phyloP scores from a whole-genome alignment of 37 sponge, comb jelly and placozoan genomes.

The Haliclona indistincta region DNA sequence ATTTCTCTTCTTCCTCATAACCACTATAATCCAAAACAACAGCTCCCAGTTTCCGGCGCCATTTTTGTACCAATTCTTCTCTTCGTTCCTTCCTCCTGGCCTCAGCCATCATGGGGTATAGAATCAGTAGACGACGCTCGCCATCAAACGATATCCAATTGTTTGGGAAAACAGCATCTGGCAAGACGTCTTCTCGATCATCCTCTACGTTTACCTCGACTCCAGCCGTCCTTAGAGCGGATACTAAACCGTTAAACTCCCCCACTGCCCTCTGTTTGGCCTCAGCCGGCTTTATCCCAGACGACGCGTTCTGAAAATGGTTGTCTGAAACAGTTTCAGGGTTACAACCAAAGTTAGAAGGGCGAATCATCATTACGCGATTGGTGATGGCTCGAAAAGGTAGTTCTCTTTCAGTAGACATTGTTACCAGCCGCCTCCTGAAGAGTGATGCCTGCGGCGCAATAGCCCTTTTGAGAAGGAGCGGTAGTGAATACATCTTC shows the following conservation, averaged over 20 bases:
- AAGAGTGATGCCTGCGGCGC: background rate
- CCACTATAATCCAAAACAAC: constrained; percentile 49
- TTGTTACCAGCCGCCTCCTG: too few species aligned
- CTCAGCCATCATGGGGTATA: constrained; percentile 73
- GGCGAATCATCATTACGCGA: constrained; percentile 63
- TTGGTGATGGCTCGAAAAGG: too few species aligned
- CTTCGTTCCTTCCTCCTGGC: constrained; percentile 47
- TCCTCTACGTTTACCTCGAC: constrained; percentile 31
- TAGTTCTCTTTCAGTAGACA: too few species aligned
- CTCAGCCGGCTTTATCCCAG: background rate
- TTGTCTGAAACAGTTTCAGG: constrained; percentile 59
- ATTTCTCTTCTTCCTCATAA: constrained; percentile 53
- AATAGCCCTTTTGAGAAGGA: background rate
- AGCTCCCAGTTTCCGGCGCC: background rate
- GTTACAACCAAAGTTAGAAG: constrained; percentile 53
- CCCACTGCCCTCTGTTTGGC: constrained; percentile 10
- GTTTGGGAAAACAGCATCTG: constrained; percentile 81
- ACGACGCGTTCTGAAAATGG: constrained; percentile 31
- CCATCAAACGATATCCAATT: constrained; percentile 80
- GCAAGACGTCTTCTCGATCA: constrained; percentile 29
- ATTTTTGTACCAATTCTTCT: constrained; percentile 31
- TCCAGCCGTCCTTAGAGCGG: constrained; percentile 9
- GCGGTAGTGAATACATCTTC: too few species aligned
- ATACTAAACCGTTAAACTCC: constrained; percentile 58
- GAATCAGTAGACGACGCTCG: constrained; percentile 15